Conservation (phyloP, 2,797 vertebrate genomes). For the Myripristis jacobus region DNA sequence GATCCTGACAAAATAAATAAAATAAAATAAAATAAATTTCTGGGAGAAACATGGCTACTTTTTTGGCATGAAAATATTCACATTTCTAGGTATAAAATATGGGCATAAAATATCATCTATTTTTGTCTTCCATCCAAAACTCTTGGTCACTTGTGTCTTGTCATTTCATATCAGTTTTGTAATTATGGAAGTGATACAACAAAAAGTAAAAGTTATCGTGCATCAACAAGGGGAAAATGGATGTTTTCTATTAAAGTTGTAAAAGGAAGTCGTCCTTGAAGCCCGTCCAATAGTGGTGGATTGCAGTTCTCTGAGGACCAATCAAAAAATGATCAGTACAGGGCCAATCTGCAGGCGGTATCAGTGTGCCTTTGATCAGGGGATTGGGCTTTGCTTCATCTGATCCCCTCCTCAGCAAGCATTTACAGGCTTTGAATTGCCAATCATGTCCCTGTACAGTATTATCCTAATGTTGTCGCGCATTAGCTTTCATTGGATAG, state of each 20-base stretch:
- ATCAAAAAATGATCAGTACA: constrained; percentile 58
- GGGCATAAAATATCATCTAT: no score
- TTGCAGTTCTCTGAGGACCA: constrained; percentile 44
- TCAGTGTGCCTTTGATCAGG: constrained; percentile 68
- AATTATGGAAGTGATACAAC: not conserved
- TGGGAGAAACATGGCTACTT: no score
- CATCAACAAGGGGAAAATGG: constrained; percentile 2
- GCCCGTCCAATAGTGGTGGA: constrained; percentile 13
- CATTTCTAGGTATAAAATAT: no score
- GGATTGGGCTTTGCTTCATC: constrained; percentile 29
- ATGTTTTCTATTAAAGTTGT: not conserved
- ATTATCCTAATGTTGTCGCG: not conserved
- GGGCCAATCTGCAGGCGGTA: constrained; percentile 56
- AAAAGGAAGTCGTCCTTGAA: constrained; percentile 6
- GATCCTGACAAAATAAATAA: no score
- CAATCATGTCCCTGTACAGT: constrained; percentile 20
- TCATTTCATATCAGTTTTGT: not conserved
- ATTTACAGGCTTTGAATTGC: constrained; percentile 49
- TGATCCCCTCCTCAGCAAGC: constrained; percentile 52
- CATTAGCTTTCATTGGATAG: not conserved
- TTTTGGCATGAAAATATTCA: no score
- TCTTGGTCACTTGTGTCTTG: no score
- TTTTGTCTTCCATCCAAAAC: no score
- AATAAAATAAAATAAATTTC: no score
- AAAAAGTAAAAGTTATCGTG: not conserved